Evolutionary conservation across 2,113 vertebrate genomes (phyloP).

Genomic region (Dascyllus trimaculatus): DNA sequence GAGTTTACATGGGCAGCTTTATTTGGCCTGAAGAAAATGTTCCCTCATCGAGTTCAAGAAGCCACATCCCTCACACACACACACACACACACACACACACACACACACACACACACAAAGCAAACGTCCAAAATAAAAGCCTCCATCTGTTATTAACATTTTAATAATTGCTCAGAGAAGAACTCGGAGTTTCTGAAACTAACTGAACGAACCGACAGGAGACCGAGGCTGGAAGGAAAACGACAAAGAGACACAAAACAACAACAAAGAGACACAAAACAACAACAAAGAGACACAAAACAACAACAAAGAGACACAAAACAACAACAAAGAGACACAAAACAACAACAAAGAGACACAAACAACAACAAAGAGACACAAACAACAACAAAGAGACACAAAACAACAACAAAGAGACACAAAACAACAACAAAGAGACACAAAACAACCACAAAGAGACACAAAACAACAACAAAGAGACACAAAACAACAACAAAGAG

Average conservation of each 20-base stretch:
- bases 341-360: too few relatives aligned
- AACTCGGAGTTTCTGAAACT: not conserved
- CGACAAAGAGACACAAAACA: not conserved
- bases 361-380: too few relatives aligned
- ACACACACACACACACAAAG: not conserved
- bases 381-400: too few relatives aligned
- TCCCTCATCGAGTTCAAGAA: conserved; percentile 61
- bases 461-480: too few relatives aligned
- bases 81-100: conserved; percentile 15
- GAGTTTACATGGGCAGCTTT: conserved; percentile 74
- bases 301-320: not conserved
- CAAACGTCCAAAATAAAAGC: conserved; percentile 3
- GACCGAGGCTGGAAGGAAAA: not conserved
- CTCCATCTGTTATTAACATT: conserved; percentile 55
- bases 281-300: not conserved
- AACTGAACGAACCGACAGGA: not conserved
- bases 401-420: too few relatives aligned
- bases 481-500: too few relatives aligned
- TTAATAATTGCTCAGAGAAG: conserved; percentile 17
- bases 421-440: too few relatives aligned
- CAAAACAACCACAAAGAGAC: too few relatives aligned
- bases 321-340: not conserved
- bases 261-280: not conserved
- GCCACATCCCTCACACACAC: conserved; percentile 63
- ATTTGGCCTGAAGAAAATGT: conserved; percentile 75